A percentile compares a stretch with the other conserved stretches of the same genome.
Conservation (phyloP, 2,797 vertebrate species). For the Enteromius treurensis region DNA sequence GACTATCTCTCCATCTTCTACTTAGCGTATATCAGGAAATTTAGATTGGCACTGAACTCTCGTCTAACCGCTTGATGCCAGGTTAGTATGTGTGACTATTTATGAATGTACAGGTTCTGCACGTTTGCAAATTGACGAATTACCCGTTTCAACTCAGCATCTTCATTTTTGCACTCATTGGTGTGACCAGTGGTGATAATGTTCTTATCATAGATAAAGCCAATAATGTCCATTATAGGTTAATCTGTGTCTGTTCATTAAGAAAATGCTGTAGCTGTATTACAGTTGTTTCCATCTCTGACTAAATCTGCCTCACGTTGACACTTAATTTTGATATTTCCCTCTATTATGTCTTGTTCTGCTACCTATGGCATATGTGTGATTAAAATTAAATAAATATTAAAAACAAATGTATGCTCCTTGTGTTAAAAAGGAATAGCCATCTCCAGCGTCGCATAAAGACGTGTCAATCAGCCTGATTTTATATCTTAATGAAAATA, state of each 20-base stretch:
- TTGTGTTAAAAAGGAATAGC: not conserved
- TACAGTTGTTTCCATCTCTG: slow-evolving; percentile 11
- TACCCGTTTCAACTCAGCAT: slow-evolving; percentile 40
- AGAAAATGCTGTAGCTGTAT: slow-evolving; percentile 24
- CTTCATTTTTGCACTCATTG: slow-evolving; percentile 50
- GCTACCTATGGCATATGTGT: slow-evolving; percentile 43
- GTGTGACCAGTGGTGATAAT: slow-evolving; percentile 49
- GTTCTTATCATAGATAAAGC: not conserved
- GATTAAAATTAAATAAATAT: slow-evolving; percentile 56
- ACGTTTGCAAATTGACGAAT: slow-evolving; percentile 59
- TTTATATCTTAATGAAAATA: not conserved
- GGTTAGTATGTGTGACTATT: slow-evolving; percentile 69
- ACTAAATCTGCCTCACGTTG: slow-evolving; percentile 13
- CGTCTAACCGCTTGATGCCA: slow-evolving; percentile 60
- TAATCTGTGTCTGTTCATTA: slow-evolving; percentile 23
- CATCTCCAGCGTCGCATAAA: not conserved
- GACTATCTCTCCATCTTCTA: slow-evolving; percentile 14
- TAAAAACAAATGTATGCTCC: slow-evolving; percentile 24
- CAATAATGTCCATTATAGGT: slow-evolving; percentile 13
- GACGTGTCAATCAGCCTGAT: not conserved
- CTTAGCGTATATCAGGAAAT: slow-evolving; percentile 43
- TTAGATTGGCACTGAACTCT: slow-evolving; percentile 54
- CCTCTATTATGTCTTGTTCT: slow-evolving; percentile 47
- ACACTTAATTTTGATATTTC: slow-evolving; percentile 51
- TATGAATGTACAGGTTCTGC: slow-evolving; percentile 70